A percentile compares a stretch with the other conserved stretches of the same genome.
These are phyloP conservation scores for Pseudorasbora parva DNA, from an alignment of 2,113 vertebrate genomes.

Conservation along the genomic window DNA sequence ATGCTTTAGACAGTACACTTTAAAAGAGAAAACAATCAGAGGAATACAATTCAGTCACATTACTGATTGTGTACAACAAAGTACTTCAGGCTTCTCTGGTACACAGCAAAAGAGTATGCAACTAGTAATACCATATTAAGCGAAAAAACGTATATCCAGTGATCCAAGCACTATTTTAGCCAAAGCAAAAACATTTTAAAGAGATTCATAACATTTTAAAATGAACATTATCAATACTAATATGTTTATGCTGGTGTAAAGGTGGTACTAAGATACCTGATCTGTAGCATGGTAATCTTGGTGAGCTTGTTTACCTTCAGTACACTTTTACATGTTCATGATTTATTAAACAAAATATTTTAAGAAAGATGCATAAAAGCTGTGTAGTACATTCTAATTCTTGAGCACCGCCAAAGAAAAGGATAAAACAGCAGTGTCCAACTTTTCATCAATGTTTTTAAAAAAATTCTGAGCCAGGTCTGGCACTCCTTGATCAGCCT, in stretches of 20 bases:
- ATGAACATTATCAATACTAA: neutral
- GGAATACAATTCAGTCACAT: conserved; percentile 36
- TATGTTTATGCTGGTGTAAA: conserved; percentile 26
- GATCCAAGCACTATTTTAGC: neutral
- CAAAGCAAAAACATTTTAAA: neutral
- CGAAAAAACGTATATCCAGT: neutral
- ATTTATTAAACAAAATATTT: neutral
- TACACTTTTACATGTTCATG: neutral
- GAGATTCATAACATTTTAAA: neutral
- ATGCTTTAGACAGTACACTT: conserved; percentile 31
- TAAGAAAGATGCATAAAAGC: neutral
- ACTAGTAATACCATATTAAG: neutral
- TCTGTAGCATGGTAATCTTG: conserved; percentile 10
- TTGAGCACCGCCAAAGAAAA: neutral
- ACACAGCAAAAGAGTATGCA: neutral
- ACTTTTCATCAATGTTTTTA: neutral
- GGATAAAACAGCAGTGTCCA: neutral
- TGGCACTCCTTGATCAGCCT: neutral
- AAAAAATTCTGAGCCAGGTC: neutral
- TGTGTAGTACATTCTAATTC: conserved; percentile 4
- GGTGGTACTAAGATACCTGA: conserved; percentile 7
- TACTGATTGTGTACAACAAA: conserved; percentile 12
- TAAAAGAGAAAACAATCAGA: conserved; percentile 16
- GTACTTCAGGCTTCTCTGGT: neutral
- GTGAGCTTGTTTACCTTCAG: neutral